A percentile compares a stretch with the other conserved stretches of the same genome.
phyloP scores from a whole-genome alignment of 2,113 vertebrate genomes.

The Physeter macrocephalus region DNA sequence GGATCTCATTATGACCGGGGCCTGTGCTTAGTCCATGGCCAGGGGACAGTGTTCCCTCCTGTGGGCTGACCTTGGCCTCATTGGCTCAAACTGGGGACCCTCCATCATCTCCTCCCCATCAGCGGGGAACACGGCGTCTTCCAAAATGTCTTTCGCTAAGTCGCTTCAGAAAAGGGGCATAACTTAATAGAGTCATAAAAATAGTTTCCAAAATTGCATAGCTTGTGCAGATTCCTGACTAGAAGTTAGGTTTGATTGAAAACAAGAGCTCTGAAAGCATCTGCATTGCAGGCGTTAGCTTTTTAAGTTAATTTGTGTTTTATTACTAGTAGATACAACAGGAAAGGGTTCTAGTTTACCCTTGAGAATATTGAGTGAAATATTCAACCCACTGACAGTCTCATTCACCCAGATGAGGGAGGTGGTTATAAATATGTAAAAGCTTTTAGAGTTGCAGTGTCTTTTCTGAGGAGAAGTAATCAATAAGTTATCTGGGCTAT shows the following conservation, averaged over 20 bases:
- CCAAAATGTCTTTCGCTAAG: neutral
- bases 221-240: neutral
- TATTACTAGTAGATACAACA: constrained; percentile 55
- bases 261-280: constrained; percentile 44
- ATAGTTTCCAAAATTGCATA: neutral
- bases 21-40: neutral
- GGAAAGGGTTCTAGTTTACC: constrained; percentile 26
- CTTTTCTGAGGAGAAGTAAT: constrained; percentile 31
- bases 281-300: constrained; percentile 58
- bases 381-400: constrained; percentile 46
- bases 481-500: constrained; percentile 30
- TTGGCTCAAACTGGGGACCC: neutral
- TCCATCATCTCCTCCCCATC: neutral
- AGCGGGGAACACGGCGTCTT: neutral
- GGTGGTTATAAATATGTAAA: constrained; percentile 55
- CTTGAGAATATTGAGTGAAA: constrained; percentile 65
- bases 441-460: constrained; percentile 60
- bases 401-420: constrained; percentile 19
- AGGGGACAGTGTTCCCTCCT: neutral
- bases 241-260: constrained; percentile 65
- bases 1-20: neutral
- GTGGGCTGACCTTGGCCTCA: neutral
- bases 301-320: constrained; percentile 68
- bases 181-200: neutral
- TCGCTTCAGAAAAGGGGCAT: neutral